Percentiles rank a stretch among this genome's conserved stretches.
These are phyloP conservation scores for Anadara kagoshimensis DNA, from an alignment of 1,140 invertebrate genomes.

Conservation along the genomic window DNA sequence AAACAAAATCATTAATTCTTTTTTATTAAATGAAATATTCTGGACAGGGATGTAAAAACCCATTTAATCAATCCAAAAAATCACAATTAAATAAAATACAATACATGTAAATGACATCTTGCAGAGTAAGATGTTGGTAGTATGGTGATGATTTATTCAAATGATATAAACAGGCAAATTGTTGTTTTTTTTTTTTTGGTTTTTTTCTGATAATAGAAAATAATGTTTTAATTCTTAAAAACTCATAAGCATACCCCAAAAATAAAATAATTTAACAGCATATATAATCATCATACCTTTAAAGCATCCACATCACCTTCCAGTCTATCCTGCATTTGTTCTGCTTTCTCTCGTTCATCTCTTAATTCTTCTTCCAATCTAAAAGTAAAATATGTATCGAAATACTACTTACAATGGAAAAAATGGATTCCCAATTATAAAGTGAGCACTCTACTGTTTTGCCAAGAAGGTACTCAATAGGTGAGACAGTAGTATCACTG, in stretches of 20 bases:
- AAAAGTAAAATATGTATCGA: conserved; percentile 20
- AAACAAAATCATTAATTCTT: conserved; percentile 5
- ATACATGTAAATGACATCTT: neutral
- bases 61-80: neutral
- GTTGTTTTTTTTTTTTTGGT: too few species aligned
- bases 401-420: too few species aligned
- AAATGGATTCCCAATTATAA: neutral
- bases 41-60: neutral
- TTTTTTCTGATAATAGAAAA: neutral
- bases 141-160: neutral
- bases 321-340: conserved; percentile 51
- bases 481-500: neutral
- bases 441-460: too few species aligned
- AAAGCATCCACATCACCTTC: conserved; percentile 64
- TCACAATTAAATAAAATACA: neutral
- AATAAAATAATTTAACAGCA: neutral
- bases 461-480: neutral
- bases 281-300: conserved; percentile 43
- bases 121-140: neutral
- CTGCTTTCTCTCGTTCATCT: conserved; percentile 46
- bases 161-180: neutral
- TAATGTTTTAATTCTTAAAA: neutral
- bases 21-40: neutral
- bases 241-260: neutral
- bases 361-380: conserved; percentile 57